Evolutionary conservation across 2,113 vertebrate species (phyloP), one percentile per base, ranked within the genome.

Genomic region (Eleginops maclovinus): DNA sequence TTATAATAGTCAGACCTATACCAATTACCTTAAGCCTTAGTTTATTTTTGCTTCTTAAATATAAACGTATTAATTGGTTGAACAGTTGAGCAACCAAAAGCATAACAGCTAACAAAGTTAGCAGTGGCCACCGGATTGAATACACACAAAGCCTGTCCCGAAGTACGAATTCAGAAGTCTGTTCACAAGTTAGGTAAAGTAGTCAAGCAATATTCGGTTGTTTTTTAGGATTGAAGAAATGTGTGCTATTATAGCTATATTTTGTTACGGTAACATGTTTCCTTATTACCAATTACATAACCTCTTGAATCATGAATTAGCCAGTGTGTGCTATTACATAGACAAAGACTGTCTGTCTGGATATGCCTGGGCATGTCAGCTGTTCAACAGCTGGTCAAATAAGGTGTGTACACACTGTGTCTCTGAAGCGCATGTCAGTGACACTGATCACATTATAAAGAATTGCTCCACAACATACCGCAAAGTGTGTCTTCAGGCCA

Each of bases 341-440:
- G 16, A 24, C 9, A 19, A 2, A 16, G 28, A 21, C 53, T 79
- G 58, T 54, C 41, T 43, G 53, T 0, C 15, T 21, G 71, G 50
- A 87, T 68, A 53, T 86, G 80, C 22, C 68, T 17, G 47, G 83
- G 14, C 90, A 86, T 84, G 85, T 83, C 76, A 66, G 47, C 77
- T 71, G 60, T 58, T 58, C 21, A 2, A 28, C 67, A 67, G 50
- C 68, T 66, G 47, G 4, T 77, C 65, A 51, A 60, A 28, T 10
- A 5, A 47, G 49, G 16, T 17, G 14, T 72, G 1, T 9, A 12
- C 28, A 72, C 41, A 47, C 53, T n/a, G 3, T 53, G 12, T 41
- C 17, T 46, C 43, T 15, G 54, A 47, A 41, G 2, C 7, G 40
- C 75, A 21, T 62, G 51, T 22, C n/a, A 36, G 31, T 67, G 56